Evolutionary conservation across 2,797 vertebrate species (phyloP).

Genomic region (Poecilia velifera): DNA sequence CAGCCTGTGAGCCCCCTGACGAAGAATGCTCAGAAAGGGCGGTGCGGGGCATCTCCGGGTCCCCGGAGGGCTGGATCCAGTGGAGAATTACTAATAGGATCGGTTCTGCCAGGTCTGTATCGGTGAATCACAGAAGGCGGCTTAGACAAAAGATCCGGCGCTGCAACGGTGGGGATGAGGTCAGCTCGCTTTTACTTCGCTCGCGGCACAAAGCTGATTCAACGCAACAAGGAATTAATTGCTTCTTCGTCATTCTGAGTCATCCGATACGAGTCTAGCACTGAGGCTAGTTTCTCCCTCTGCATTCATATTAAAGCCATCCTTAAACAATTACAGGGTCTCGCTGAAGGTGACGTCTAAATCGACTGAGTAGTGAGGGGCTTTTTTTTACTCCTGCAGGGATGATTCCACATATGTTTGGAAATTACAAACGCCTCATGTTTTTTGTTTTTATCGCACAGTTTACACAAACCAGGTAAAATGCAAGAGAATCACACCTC

Average conservation of each 20-base stretch:
- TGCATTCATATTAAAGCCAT: not conserved
- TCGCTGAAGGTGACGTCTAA: not conserved
- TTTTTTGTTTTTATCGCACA: not conserved
- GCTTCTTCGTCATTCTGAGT: not conserved
- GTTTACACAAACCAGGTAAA: not conserved
- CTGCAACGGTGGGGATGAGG: slow-evolving; percentile 9
- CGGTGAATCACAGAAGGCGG: slow-evolving; percentile 47
- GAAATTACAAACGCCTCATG: not conserved
- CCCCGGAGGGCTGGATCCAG: slow-evolving; percentile 46
- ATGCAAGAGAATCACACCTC: not conserved
- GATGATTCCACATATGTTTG: no score
- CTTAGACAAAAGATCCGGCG: slow-evolving; percentile 25
- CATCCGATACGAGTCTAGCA: not conserved
- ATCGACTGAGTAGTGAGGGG: not conserved
- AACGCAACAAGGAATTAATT: slow-evolving; percentile 20
- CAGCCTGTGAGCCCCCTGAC: slow-evolving; percentile 23
- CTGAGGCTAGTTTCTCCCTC: not conserved
- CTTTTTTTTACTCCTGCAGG: not conserved
- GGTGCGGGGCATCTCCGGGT: slow-evolving; percentile 21
- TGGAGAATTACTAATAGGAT: slow-evolving; percentile 66
- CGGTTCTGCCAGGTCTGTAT: slow-evolving; percentile 53
- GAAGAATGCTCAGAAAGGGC: slow-evolving; percentile 16
- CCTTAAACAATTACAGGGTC: not conserved
- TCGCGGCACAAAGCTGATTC: not conserved
- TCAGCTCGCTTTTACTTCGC: slow-evolving; percentile 29